A percentile compares a stretch with the other conserved stretches of the same genome.
Evolutionary conservation across 2,113 vertebrate species (phyloP).

Genomic region (Tringa solitaria): DNA sequence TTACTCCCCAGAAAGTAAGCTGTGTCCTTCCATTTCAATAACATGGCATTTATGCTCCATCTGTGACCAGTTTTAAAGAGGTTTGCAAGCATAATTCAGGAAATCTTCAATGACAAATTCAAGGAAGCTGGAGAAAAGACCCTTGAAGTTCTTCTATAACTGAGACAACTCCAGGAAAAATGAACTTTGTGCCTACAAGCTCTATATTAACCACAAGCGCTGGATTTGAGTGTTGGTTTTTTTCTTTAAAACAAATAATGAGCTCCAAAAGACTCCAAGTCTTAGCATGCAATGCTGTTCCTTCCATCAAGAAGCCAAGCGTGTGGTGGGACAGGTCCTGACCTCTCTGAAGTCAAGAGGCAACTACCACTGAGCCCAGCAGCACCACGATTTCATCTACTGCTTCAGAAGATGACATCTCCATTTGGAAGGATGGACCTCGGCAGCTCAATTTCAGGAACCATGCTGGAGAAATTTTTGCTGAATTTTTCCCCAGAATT

Average conservation of each 20-base stretch:
- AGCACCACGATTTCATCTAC: neutral
- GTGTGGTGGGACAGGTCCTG: neutral
- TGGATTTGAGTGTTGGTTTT: neutral
- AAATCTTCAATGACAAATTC: neutral
- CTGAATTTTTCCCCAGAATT: neutral
- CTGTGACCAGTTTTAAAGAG: slow-evolving; percentile 53
- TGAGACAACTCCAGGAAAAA: neutral
- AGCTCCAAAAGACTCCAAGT: neutral
- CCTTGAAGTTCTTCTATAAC: neutral
- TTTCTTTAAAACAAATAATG: neutral
- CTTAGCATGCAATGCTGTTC: neutral
- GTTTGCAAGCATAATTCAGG: neutral
- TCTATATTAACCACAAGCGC: neutral
- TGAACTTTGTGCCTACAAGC: neutral
- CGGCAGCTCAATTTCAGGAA: neutral
- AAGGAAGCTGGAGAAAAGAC: neutral
- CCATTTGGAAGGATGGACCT: neutral
- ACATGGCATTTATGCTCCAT: slow-evolving; percentile 47
- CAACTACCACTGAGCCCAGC: neutral
- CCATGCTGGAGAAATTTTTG: neutral
- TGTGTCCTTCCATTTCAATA: slow-evolving; percentile 51
- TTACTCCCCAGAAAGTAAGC: slow-evolving; percentile 51
- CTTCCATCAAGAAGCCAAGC: neutral
- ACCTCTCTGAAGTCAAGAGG: neutral
- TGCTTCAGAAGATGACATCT: neutral